Conservation (phyloP, 2,888 invertebrate species). For the Pelosia muscerda region DNA sequence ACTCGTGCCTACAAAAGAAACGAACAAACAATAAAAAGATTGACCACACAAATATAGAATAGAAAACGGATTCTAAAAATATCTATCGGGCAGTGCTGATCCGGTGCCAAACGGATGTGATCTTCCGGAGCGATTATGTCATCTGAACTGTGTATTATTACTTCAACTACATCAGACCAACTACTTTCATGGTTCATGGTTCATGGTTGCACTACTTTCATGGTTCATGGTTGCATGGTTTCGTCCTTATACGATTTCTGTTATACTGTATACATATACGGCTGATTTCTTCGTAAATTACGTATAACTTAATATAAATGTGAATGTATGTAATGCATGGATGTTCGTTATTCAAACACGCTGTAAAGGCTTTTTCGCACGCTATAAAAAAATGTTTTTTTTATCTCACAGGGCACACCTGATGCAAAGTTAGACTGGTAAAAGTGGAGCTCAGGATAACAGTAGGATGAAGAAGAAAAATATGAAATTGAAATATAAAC, state of each 20-base stretch:
- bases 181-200: neutral
- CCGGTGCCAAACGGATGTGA: conserved; percentile 80
- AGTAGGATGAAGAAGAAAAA: neutral
- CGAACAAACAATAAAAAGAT: conserved; percentile 49
- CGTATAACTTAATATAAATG: too few species aligned
- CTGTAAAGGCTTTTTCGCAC: too few species aligned
- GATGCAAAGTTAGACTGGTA: too few species aligned
- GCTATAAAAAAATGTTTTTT: too few species aligned
- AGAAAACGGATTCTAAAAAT: conserved; percentile 65
- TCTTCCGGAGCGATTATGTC: conserved; percentile 81
- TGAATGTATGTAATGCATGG: too few species aligned
- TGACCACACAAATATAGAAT: conserved; percentile 58
- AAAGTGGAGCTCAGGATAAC: too few species aligned
- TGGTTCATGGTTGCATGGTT: neutral
- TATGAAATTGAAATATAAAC: conserved; percentile 1
- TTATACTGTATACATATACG: neutral
- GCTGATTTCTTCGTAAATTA: too few species aligned
- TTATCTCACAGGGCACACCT: too few species aligned
- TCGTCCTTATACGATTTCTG: neutral
- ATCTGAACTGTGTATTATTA: conserved; percentile 48
- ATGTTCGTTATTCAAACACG: too few species aligned
- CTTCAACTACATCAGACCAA: conserved; percentile 30
- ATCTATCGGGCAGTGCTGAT: conserved; percentile 64
- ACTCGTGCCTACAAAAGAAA: neutral
- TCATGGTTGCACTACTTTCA: neutral